Evolutionary conservation across 2,113 vertebrate genomes (phyloP).

Genomic region (Boulengerochromis microlepis): DNA sequence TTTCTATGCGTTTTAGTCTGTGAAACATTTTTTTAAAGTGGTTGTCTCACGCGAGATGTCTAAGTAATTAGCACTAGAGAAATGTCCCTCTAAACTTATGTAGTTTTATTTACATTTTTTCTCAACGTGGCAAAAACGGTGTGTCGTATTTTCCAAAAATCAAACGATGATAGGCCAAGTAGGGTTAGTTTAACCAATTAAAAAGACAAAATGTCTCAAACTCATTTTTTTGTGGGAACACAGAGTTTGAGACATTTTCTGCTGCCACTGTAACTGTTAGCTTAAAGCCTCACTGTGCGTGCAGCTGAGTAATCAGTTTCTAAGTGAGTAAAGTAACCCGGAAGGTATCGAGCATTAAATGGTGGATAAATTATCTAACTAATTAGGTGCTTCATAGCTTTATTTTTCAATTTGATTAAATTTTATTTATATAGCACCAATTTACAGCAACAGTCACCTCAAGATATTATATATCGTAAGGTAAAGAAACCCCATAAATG

Average conservation of each 20-base stretch:
- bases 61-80: not conserved
- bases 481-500: not conserved
- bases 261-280: not conserved
- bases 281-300: not conserved
- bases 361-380: not conserved
- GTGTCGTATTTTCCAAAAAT: not conserved
- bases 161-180: not conserved
- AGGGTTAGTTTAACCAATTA: not conserved
- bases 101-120: not conserved
- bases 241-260: not conserved
- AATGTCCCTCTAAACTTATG: not conserved
- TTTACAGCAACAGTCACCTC: not conserved
- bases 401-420: not conserved
- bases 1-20: not conserved
- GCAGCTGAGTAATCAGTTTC: not conserved
- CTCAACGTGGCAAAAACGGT: not conserved
- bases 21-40: not conserved
- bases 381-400: not conserved
- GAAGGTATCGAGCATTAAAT: not conserved
- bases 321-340: not conserved
- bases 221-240: not conserved
- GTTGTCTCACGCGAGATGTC: not conserved
- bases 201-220: not conserved
- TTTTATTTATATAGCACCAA: not conserved
- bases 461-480: not conserved